Percentiles rank a stretch among this genome's conserved stretches.
These are phyloP conservation scores for Podocnemis expansa DNA, from an alignment of 2,113 vertebrate species.

Conservation along the genomic window DNA sequence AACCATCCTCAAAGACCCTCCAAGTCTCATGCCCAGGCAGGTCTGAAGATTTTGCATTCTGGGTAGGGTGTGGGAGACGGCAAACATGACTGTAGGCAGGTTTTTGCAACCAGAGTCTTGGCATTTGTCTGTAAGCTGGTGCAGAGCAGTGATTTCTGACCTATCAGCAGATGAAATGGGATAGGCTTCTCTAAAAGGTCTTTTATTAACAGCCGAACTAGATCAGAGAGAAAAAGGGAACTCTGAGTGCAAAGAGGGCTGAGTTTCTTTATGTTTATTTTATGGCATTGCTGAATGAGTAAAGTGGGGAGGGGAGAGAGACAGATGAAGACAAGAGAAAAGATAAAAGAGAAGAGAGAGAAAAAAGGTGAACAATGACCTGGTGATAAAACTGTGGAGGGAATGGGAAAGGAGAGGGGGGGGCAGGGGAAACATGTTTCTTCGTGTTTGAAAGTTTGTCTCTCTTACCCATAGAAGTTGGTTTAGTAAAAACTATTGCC, in stretches of 20 bases:
- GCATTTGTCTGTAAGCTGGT: background rate
- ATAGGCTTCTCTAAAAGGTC: background rate
- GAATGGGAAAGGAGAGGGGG: too few relatives aligned
- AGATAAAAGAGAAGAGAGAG: background rate
- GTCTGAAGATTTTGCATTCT: background rate
- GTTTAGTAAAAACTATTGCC: background rate
- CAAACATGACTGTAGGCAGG: background rate
- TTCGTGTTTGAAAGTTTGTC: background rate
- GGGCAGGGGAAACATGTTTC: too few relatives aligned
- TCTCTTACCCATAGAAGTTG: background rate
- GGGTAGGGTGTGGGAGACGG: background rate
- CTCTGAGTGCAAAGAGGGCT: background rate
- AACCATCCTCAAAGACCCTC: background rate
- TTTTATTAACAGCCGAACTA: background rate
- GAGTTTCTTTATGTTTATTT: background rate
- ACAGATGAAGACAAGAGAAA: background rate
- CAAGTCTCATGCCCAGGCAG: background rate
- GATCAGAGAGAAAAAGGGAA: background rate
- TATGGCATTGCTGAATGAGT: background rate
- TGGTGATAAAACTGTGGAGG: background rate
- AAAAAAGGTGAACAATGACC: background rate
- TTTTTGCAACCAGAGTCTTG: background rate
- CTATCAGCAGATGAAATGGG: background rate
- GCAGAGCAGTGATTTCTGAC: background rate
- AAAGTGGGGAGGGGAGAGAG: accelerated